Evolutionary conservation across 2,797 vertebrate genomes (phyloP), one percentile per base, ranked within the genome.

Genomic region (Falco naumanni): DNA sequence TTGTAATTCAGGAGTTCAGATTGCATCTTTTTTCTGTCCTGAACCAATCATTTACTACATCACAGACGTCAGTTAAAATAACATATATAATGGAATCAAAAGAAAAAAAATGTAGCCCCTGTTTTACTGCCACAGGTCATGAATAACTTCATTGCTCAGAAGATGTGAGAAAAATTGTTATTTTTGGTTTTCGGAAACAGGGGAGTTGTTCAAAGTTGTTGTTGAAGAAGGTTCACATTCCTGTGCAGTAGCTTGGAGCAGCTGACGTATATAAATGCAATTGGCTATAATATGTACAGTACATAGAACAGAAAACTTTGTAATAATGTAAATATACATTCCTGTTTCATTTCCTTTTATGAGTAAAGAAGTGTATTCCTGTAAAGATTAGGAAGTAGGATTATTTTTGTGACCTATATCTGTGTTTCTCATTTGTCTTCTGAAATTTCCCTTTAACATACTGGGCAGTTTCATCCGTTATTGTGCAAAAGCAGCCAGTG

Each of bases 391-490:
- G 47, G 29, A 91, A 72, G 20, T 28, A 51, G 6, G 16, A 63
- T 90, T 74, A 43, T 77, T 92, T 94, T 86, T 84, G 17, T 86
- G 60, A 79, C 48, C 56, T 59, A 2, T 31, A 16, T 78, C 54
- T 76, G 31, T 48, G 48, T 71, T 80, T 90, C 68, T 84, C 57
- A 66, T 91, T 90, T 94, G 37, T 89, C 54, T 71, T 88, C 65
- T 57, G 69, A 88, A 92, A 57, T 84, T 84, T 88, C 13, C 53
- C n/a, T 84, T 56, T 84, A 71, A 75, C 31, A 4, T 37, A 15
- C n/a, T 60, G 57, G 50, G n/a, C 77, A 90, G 64, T 71, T 90
- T 80, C 37, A 92, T 95, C 66, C 48, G 53, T 94, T 68, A 84
- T 33, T 51, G 17, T 5, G 3, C 17, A 39, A 90, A 81, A 85